Evolutionary conservation across 2,797 vertebrate species (phyloP).

Genomic region (Parambassis ranga): DNA sequence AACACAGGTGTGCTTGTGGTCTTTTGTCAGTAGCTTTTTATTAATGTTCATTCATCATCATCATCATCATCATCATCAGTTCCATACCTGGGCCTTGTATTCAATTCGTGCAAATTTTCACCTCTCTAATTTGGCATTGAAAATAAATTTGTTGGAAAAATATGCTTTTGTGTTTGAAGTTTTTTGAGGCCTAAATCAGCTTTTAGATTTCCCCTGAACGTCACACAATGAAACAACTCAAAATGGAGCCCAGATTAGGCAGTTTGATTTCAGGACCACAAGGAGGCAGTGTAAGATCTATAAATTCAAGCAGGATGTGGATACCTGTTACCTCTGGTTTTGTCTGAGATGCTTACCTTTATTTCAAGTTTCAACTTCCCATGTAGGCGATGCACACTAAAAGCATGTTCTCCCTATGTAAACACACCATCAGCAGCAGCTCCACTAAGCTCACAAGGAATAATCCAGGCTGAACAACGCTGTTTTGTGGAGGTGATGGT

Average conservation of each 20-base stretch:
- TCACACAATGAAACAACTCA: background rate
- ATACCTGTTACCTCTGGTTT: background rate
- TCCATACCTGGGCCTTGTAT: constrained; percentile 20
- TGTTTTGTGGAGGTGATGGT: background rate
- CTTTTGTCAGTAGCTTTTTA: constrained; percentile 38
- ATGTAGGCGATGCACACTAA: too few species aligned
- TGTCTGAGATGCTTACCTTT: too few species aligned
- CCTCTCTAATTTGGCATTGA: constrained; percentile 43
- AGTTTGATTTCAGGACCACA: constrained; percentile 21
- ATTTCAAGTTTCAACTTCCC: too few species aligned
- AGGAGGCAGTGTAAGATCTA: constrained; percentile 25
- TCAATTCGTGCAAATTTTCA: constrained; percentile 12
- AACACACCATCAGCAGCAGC: background rate
- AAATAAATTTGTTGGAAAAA: constrained; percentile 56
- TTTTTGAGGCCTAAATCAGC: too few species aligned
- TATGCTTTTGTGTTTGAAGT: background rate
- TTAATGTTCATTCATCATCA: constrained; percentile 33
- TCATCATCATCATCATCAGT: constrained; percentile 21
- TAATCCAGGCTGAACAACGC: background rate
- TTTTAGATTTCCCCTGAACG: background rate
- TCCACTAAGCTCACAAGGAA: background rate
- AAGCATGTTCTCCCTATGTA: background rate
- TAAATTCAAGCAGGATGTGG: constrained; percentile 8
- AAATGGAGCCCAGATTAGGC: constrained; percentile 44
- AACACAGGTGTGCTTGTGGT: constrained; percentile 45